Percentiles rank a stretch among this genome's conserved stretches.
These are phyloP conservation scores for Ceratothoa steindachneri DNA, from an alignment of 2,888 invertebrate species.

Conservation along the genomic window DNA sequence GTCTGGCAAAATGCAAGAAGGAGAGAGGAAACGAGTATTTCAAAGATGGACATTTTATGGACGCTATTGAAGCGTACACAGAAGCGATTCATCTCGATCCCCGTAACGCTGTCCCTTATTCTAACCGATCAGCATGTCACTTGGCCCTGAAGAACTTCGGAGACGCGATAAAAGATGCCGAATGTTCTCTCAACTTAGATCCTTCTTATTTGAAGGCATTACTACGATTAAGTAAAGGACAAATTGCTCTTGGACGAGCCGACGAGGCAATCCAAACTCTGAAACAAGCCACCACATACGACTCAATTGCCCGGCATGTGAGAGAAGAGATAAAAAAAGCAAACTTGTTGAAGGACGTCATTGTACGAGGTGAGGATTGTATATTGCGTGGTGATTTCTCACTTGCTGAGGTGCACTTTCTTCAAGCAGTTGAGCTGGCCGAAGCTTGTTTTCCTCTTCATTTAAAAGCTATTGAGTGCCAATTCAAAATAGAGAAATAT, in stretches of 20 bases:
- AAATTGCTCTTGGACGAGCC: not conserved
- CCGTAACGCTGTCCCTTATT: not conserved
- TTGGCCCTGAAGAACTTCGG: not conserved
- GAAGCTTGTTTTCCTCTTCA: not conserved
- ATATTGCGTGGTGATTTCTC: not conserved
- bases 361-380: not conserved
- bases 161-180: not conserved
- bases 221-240: not conserved
- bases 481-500: not conserved
- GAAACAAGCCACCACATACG: not conserved
- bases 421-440: not conserved
- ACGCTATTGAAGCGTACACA: not conserved
- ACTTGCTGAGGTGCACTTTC: not conserved
- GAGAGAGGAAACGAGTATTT: not conserved
- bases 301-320: not conserved
- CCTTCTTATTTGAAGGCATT: not conserved
- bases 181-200: not conserved
- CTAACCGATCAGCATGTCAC: not conserved
- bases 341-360: not conserved
- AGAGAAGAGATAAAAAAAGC: not conserved
- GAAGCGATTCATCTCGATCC: not conserved
- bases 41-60: not conserved
- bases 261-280: not conserved
- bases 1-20: not conserved
- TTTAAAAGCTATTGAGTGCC: not conserved